Evolutionary conservation across 2,113 vertebrate genomes (phyloP), one percentile per base, ranked within the genome.

Genomic region (Actinemys pallida): DNA sequence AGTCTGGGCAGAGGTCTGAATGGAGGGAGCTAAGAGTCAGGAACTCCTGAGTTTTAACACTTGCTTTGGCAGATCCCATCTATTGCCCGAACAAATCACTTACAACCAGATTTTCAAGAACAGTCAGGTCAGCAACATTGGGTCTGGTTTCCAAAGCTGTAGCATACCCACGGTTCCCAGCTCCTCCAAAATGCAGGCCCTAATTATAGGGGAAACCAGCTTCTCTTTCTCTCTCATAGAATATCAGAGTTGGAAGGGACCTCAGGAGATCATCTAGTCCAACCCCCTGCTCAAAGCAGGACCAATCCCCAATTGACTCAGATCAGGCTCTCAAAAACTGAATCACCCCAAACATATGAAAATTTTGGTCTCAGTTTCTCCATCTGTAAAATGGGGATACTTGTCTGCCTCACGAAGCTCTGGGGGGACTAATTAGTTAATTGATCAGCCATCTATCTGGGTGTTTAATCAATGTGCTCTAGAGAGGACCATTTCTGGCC

Each of bases 1-100:
- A 92, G 42, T 24, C 31, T 0, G 0, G 59, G 47, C 17, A 22
- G 81, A 42, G 52, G 8, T 65, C 53, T 0, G 1, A 27, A 35
- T 39, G 52, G 1, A 7, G 45, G 50, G 4, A 59, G 1, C 7
- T 22, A 1, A 72, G 65, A 86, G 22, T 22, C 42, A 89, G 83
- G 39, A 45, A 53, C 1, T 1, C 22, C 47, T 89, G 35, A 27
- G 25, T 57, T 57, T 57, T 27, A 27, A 62, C 6, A 6, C 12
- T 62, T 31, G 29, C 29, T 31, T 31, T 62, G 59, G 29, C 31
- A 62, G 57, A 19, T 69, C 16, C n/a, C 65, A 72, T n/a, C 62
- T n/a, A n/a, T 10, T 72, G 5, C 8, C 17, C 2, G 8, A 39
- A 39, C 19, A 72, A 39, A 9, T 72, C 65, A 20, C 65, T 39